Evolutionary conservation across 2,797 vertebrate species (phyloP).

Genomic region (Capromys pilorides): DNA sequence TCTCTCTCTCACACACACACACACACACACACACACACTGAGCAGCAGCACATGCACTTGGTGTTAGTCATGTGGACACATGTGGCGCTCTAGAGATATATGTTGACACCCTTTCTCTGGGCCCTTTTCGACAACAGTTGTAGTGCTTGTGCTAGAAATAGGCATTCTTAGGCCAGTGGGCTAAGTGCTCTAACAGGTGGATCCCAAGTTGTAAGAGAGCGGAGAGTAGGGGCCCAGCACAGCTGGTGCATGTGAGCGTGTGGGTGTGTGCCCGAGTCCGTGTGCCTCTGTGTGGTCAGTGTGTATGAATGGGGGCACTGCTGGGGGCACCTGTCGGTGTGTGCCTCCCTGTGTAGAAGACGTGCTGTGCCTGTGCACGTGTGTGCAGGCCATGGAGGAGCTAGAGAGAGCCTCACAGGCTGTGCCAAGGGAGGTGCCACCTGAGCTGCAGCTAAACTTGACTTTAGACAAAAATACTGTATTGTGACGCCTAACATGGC

Average conservation of each 20-base stretch:
- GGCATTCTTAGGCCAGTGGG: not conserved
- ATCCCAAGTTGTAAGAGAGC: not conserved
- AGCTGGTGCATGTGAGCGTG: not conserved
- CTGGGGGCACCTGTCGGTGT: not conserved
- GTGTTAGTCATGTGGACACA: not conserved
- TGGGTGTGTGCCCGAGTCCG: not conserved
- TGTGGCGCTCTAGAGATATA: not conserved
- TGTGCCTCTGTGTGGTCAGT: not conserved
- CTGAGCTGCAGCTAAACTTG: not conserved
- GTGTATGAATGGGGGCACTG: not conserved
- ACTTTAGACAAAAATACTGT: not conserved
- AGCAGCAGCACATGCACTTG: not conserved
- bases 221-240: not conserved
- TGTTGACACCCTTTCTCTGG: not conserved
- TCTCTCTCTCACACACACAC: too few species aligned
- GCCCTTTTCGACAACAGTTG: not conserved
- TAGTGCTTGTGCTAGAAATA: not conserved
- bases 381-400: not conserved
- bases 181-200: not conserved
- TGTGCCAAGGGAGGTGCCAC: not conserved
- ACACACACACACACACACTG: not conserved
- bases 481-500: not conserved
- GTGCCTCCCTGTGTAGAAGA: not conserved
- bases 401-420: not conserved
- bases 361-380: not conserved